Conservation (phyloP, 2,113 vertebrate genomes). For the Pelecanus crispus region DNA sequence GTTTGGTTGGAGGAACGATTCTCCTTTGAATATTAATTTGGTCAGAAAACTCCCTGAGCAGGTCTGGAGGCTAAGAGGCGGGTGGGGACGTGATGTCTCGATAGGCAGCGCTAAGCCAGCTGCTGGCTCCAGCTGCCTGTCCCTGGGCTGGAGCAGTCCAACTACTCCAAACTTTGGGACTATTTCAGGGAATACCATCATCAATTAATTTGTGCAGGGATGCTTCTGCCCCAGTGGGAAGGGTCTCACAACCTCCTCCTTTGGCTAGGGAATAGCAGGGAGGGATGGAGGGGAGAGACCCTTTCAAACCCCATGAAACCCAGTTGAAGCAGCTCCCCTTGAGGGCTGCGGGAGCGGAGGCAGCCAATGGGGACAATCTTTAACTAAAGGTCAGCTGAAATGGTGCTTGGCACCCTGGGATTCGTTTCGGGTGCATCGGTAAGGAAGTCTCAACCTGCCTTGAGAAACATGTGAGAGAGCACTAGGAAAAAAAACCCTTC, state of each 20-base stretch:
- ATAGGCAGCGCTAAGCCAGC: neutral
- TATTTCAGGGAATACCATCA: neutral
- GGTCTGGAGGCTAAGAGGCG: neutral
- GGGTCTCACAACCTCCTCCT: accelerated
- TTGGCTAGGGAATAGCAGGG: accelerated
- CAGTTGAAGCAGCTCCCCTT: neutral
- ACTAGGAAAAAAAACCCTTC: neutral
- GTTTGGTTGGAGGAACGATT: neutral
- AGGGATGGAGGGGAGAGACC: neutral
- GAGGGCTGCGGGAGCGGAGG: neutral
- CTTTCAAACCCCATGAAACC: neutral
- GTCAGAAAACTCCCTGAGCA: neutral
- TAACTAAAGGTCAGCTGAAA: neutral
- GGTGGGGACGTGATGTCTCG: neutral
- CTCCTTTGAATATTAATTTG: neutral
- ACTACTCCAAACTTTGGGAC: neutral
- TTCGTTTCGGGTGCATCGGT: accelerated
- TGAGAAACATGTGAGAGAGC: accelerated
- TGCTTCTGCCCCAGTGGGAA: neutral
- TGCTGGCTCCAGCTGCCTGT: neutral
- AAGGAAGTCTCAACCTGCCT: neutral
- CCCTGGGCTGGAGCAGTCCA: neutral
- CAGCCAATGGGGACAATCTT: accelerated
- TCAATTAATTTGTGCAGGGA: neutral
- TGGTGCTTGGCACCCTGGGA: neutral